Percentiles rank a stretch among this genome's conserved stretches.
Evolutionary conservation across 2,888 invertebrate genomes (phyloP).

Genomic region (Brachylomia viminalis): DNA sequence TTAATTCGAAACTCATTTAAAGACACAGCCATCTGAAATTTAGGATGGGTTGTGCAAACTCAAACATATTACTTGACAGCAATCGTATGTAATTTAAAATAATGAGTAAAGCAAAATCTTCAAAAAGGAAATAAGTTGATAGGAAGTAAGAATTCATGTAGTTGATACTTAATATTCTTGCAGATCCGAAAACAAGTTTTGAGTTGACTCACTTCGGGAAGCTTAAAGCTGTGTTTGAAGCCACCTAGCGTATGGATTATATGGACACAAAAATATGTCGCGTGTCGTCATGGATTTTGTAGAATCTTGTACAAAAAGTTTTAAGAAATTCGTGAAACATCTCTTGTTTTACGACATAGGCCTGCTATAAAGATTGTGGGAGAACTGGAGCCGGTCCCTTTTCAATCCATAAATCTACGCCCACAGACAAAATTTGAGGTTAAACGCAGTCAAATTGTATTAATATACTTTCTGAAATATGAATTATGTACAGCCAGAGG

Average conservation of each 20-base stretch:
- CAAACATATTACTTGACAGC: background rate
- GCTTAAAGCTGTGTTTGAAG: slow-evolving; percentile 1
- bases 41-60: background rate
- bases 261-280: background rate
- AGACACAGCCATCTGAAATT: background rate
- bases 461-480: slow-evolving; percentile 45
- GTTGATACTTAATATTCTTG: slow-evolving; percentile 28
- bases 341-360: slow-evolving; percentile 23
- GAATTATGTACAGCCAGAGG: slow-evolving; percentile 53
- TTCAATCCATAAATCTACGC: slow-evolving; percentile 66
- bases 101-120: background rate
- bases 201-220: slow-evolving; percentile 20
- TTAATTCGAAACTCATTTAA: background rate
- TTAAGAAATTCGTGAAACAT: slow-evolving; percentile 27
- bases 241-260: background rate
- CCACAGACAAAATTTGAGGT: slow-evolving; percentile 62
- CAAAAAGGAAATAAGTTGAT: slow-evolving; percentile 1
- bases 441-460: slow-evolving; percentile 63
- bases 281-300: background rate
- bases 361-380: slow-evolving; percentile 37
- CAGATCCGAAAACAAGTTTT: background rate
- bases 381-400: slow-evolving; percentile 52
- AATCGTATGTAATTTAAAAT: background rate
- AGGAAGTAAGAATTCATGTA: slow-evolving; percentile 37
- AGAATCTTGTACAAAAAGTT: background rate